Base-by-base conservation (phyloP, 2,888 invertebrate genomes). In the Gymnosoma rotundatum region DNA sequence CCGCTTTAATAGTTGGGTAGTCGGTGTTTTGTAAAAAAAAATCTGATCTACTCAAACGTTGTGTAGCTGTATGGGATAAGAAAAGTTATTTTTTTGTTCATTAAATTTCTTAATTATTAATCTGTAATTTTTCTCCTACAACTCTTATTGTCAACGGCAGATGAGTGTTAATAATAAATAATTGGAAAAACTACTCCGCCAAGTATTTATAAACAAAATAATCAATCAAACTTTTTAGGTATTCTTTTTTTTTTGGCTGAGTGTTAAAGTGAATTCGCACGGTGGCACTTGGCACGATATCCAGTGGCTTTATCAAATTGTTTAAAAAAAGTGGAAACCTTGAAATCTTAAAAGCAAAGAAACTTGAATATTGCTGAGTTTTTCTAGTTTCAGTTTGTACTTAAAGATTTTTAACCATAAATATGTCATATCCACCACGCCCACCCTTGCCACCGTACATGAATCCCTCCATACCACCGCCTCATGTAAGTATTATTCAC, bases 341-440 rank as follows among this genome's bases (percentile, higher is more conserved):
- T n/a, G 21, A 21, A 50, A 50, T 48, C 12, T 67, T 20, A 52
- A 32, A 12, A 36, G 14, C 14, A 56, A 16, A 72, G 2, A 61
- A 54, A 60, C 54, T 38, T 6, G 50, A 64, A 52, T 63, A 58
- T 52, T 32, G 7, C 8, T 38, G 5, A 70, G 63, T 14, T 63
- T 67, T 56, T 64, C 48, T 63, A 63, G 18, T 64, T 52, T 60
- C 52, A 48, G 38, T 60, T 73, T 73, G 21, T 73, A 64, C 18
- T 60, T 12, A 7, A 64, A 48, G 0, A 70, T 20, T 18, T n/a
- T 69, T 32, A 73, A 38, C 25, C 32, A 4, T 3, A 69, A 85
- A 88, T 83, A 98, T 98, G 98, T 98, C 98, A 87, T 98, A 95
- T 93, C 98, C 97, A 93, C 97, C 97, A 86, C 96, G 97, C 89